Evolutionary conservation across 2,113 vertebrate species (phyloP).

Genomic region (Poecilia latipinna): DNA sequence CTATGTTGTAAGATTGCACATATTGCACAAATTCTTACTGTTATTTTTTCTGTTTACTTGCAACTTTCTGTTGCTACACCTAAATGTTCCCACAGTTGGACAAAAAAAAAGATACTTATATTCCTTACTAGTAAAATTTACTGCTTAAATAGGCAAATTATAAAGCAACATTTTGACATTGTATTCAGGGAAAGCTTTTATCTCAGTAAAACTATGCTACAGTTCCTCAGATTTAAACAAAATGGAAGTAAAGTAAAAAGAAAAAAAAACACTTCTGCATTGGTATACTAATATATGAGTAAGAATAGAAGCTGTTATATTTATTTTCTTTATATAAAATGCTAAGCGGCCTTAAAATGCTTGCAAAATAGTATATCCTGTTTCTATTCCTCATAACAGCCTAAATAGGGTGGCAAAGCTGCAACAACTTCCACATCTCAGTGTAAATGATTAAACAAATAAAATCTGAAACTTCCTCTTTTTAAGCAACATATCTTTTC

Average conservation of each 20-base stretch:
- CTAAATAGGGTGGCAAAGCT: not conserved
- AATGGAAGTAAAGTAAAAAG: not conserved
- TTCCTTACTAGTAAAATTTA: no score
- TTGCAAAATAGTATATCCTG: not conserved
- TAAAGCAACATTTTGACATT: no score
- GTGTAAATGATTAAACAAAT: not conserved
- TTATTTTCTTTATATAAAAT: not conserved
- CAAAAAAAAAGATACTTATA: no score
- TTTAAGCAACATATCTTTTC: not conserved
- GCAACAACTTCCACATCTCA: not conserved
- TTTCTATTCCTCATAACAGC: not conserved
- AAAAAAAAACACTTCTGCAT: not conserved
- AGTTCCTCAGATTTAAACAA: not conserved
- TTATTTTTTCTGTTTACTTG: no score
- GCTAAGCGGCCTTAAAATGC: not conserved
- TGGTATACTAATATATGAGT: no score
- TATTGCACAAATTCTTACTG: no score
- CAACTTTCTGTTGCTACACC: no score
- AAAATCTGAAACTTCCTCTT: not conserved
- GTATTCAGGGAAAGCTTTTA: not conserved
- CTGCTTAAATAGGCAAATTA: no score
- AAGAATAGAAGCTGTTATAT: not conserved
- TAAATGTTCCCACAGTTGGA: no score
- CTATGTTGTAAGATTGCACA: no score
- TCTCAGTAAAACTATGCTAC: not conserved